These are phyloP conservation scores for Chaenocephalus aceratus DNA, from an alignment of 2,113 vertebrate species.

Conservation along the genomic window DNA sequence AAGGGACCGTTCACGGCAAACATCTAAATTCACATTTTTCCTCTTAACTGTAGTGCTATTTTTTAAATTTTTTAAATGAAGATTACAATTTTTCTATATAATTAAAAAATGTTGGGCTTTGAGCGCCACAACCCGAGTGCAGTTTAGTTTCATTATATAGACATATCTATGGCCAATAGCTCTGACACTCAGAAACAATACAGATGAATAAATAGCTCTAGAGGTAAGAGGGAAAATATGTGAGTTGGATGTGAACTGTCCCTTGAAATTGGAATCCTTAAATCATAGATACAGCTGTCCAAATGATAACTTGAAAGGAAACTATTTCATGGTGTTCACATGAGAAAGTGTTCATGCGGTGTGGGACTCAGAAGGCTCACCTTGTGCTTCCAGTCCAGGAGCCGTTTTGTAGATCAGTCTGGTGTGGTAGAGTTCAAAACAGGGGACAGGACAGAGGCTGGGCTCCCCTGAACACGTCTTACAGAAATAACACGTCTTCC, in stretches of 20 bases:
- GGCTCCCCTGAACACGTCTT: conserved; percentile 75
- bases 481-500: conserved; percentile 66
- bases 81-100: too few species aligned
- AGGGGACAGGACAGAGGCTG: conserved; percentile 76
- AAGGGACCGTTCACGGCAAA: not conserved
- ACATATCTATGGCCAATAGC: too few species aligned
- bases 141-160: too few species aligned
- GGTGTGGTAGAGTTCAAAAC: conserved; percentile 81
- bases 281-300: not conserved
- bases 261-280: not conserved
- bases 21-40: too few species aligned
- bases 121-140: too few species aligned
- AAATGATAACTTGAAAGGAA: not conserved
- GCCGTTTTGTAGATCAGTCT: conserved; percentile 65
- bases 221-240: too few species aligned
- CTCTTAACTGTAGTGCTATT: too few species aligned
- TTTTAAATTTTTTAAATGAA: too few species aligned
- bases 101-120: too few species aligned
- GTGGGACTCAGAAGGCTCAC: conserved; percentile 42
- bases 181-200: too few species aligned
- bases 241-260: not conserved
- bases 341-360: too few species aligned
- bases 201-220: too few species aligned
- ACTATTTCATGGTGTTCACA: not conserved
- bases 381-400: conserved; percentile 56